Conservation (phyloP, 2,888 invertebrate genomes). For the Aphidoletes aphidimyza region DNA sequence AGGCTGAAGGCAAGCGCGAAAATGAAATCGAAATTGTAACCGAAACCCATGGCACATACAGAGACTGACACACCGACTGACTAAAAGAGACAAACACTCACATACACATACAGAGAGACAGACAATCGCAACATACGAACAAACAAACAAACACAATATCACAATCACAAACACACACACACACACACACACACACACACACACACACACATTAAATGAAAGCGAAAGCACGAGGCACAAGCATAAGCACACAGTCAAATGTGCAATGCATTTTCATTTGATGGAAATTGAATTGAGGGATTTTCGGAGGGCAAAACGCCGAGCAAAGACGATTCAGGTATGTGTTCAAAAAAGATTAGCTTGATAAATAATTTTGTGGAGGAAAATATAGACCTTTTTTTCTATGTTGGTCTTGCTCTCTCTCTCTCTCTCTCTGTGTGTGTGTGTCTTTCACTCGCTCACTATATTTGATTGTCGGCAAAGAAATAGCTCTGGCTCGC, state of each 20-base stretch:
- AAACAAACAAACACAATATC: too few relatives aligned
- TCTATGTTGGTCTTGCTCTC: background rate
- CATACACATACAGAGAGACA: too few relatives aligned
- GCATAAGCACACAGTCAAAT: background rate
- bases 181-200: too few relatives aligned
- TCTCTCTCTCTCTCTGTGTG: too few relatives aligned
- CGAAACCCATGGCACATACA: background rate
- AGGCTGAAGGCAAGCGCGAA: background rate
- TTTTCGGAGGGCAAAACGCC: background rate
- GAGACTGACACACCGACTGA: too few relatives aligned
- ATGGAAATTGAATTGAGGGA: constrained; percentile 42
- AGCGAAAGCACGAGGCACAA: background rate
- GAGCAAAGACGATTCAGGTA: constrained; percentile 11
- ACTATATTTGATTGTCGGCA: too few relatives aligned
- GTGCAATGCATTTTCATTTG: constrained; percentile 23
- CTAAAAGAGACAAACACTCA: too few relatives aligned
- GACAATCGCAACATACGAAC: too few relatives aligned
- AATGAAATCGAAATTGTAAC: background rate
- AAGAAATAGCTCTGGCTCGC: too few relatives aligned
- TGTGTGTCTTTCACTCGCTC: background rate
- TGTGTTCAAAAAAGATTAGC: constrained; percentile 47
- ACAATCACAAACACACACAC: too few relatives aligned
- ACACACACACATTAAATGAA: background rate
- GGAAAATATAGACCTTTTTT: constrained; percentile 32
- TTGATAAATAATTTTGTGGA: constrained; percentile 41